phyloP scores from a whole-genome alignment of 2,888 invertebrate species.

The Napeogenes sylphis region DNA sequence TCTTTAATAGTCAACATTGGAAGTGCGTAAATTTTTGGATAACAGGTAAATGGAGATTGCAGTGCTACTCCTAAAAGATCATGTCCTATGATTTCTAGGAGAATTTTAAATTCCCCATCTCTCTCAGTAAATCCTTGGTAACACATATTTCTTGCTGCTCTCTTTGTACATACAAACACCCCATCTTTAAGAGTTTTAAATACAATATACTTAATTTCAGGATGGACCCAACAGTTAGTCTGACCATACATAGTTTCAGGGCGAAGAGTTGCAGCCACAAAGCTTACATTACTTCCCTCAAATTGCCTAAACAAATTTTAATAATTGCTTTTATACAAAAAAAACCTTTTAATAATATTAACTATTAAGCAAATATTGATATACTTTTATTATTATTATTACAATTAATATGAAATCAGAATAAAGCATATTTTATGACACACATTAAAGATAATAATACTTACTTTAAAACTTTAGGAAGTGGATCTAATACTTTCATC shows the following conservation, averaged over 20 bases:
- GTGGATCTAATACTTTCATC: slow-evolving; percentile 88
- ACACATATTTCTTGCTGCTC: slow-evolving; percentile 96
- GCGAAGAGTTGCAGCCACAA: slow-evolving; percentile 98
- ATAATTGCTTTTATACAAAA: background rate
- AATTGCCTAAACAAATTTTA: slow-evolving; percentile 57
- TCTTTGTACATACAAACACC: slow-evolving; percentile 90
- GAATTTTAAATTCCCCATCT: slow-evolving; percentile 86
- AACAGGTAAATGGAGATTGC: slow-evolving; percentile 89
- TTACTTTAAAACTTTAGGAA: slow-evolving; percentile 83
- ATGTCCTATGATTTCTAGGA: slow-evolving; percentile 83
- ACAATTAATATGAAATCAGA: background rate
- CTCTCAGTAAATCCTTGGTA: slow-evolving; percentile 93
- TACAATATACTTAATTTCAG: slow-evolving; percentile 95
- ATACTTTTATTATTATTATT: background rate
- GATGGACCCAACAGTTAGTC: slow-evolving; percentile 99
- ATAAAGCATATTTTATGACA: background rate
- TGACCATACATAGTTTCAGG: slow-evolving; percentile 99
- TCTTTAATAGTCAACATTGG: slow-evolving; percentile 99
- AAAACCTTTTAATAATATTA: too few relatives aligned
- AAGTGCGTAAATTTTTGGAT: slow-evolving; percentile 91
- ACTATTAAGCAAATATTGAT: too few relatives aligned
- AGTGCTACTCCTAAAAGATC: slow-evolving; percentile 90
- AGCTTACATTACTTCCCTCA: slow-evolving; percentile 79
- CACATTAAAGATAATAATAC: slow-evolving; percentile 24
- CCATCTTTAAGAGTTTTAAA: slow-evolving; percentile 85